Percentiles rank a stretch among this genome's conserved stretches.
These are phyloP conservation scores for Orestias chungarensis DNA, from an alignment of 2,797 vertebrate species.

Conservation along the genomic window DNA sequence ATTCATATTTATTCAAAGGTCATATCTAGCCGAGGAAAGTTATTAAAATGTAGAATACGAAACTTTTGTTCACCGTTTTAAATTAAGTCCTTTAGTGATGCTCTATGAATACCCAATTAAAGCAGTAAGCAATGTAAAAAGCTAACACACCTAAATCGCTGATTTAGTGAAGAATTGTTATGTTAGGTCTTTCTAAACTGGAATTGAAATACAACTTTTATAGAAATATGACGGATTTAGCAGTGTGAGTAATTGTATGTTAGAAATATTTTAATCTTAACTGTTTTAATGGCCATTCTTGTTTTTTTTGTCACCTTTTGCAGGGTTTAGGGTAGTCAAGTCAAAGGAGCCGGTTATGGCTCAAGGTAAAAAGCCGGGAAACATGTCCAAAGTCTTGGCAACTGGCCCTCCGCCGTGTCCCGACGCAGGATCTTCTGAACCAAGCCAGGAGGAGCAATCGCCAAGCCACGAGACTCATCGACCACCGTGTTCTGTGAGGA, in stretches of 20 bases:
- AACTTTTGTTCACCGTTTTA: not conserved
- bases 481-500: constrained; percentile 66
- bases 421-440: constrained; percentile 30
- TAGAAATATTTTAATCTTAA: constrained; percentile 6
- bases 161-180: not conserved
- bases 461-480: constrained; percentile 52
- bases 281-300: constrained; percentile 11
- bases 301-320: constrained; percentile 20
- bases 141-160: not conserved
- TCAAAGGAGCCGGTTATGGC: constrained; percentile 82
- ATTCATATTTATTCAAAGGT: not conserved
- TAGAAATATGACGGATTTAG: not conserved
- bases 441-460: constrained; percentile 52
- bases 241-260: not conserved
- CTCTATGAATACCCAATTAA: not conserved
- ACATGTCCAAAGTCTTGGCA: constrained; percentile 78
- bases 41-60: not conserved
- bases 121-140: not conserved
- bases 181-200: too few relatives aligned
- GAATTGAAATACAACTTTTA: too few relatives aligned
- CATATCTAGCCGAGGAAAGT: not conserved
- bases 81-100: not conserved
- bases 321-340: constrained; percentile 66
- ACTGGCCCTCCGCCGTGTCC: constrained; percentile 68
- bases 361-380: constrained; percentile 83